Evolutionary conservation across 2,888 invertebrate species (phyloP), one percentile per base, ranked within the genome.

Genomic region (Catocala sponsa): DNA sequence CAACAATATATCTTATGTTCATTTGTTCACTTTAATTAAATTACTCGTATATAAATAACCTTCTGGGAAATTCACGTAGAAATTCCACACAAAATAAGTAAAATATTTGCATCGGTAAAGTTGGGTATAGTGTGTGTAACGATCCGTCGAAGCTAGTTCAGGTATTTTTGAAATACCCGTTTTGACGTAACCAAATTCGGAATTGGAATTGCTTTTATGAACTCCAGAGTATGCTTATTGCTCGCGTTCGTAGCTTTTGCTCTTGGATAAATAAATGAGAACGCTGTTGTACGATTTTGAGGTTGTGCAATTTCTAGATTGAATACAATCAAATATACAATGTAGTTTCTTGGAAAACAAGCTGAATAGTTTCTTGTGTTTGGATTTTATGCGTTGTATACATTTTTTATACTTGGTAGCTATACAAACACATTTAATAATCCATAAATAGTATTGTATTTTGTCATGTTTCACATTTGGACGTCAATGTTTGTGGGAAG

Each of bases 21-120:
- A 53, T 48, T 33, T 54, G 43, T 52, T 52, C 38, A 5, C 33
- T 54, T 62, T 81, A 72, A 76, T 79, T 78, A 76, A 81, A 76
- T 72, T 56, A 61, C 60, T 68, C 63, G 54, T 53, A 55, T 69
- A 54, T 61, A 74, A 78, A 76, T 77, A 75, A 55, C 65, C 54
- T 55, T 2, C 35, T 32, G 42, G 13, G 56, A 60, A 61, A 58
- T 56, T 55, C 25, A 35, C 41, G 53, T 41, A 52, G 55, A 46
- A 61, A 63, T 67, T 49, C 52, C 57, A 43, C 51, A 52, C 32
- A 47, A 61, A 56, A 54, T 63, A 68, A 35, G 44, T 43, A 54
- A 68, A 76, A 72, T 67, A 68, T 74, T 74, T 60, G 38, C 59
- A 57, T 33, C 55, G 55, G 15, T 25, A 48, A 62, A 60, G 44